Evolutionary conservation across 1,140 invertebrate species (phyloP).

Genomic region (honey bee (Apis mellifera)): Amel_HAv3.1 CM009941.2:8905001-8905500

Average conservation of each 20-base stretch:
- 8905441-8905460: not conserved
- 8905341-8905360: not conserved
- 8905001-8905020: too few species aligned
- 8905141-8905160: slow-evolving; percentile 48
- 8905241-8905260: slow-evolving; percentile 14
- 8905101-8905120: not conserved
- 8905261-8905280: slow-evolving; percentile 52
- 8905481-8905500: not conserved
- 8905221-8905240: slow-evolving; percentile 68
- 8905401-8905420: not conserved
- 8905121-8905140: not conserved
- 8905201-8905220: slow-evolving; percentile 62
- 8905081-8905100: not conserved
- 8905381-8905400: not conserved
- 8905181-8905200: slow-evolving; percentile 61
- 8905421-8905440: not conserved
- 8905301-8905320: slow-evolving; percentile 25
- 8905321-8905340: slow-evolving; percentile 8
- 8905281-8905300: slow-evolving; percentile 60
- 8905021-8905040: not conserved
- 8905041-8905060: not conserved
- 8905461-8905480: not conserved
- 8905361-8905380: slow-evolving; percentile 17
- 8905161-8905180: slow-evolving; percentile 37
- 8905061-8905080: not conserved